These are phyloP conservation scores for Tyto alba DNA, from an alignment of 2,113 vertebrate species.

Conservation along the genomic window DNA sequence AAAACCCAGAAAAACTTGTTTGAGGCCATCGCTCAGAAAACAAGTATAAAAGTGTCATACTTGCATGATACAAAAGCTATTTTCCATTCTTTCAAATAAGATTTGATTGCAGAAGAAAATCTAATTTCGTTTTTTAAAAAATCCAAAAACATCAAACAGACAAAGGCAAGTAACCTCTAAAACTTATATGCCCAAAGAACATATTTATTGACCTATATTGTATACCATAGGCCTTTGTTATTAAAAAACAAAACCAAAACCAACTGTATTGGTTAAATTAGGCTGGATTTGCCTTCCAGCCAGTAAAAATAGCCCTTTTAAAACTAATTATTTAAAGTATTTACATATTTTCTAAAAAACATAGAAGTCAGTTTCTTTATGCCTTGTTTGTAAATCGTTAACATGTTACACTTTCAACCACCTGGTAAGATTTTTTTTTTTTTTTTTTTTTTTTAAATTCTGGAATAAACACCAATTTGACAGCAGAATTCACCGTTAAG, in stretches of 20 bases:
- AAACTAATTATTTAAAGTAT: constrained; percentile 23
- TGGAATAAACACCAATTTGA: background rate
- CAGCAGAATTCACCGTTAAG: background rate
- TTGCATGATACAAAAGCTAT: constrained; percentile 30
- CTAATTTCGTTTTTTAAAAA: background rate
- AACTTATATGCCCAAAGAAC: constrained; percentile 66
- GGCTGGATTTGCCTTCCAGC: constrained; percentile 30
- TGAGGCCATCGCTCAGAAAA: constrained; percentile 37
- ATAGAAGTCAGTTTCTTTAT: background rate
- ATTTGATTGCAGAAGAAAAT: background rate
- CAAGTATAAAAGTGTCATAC: constrained; percentile 6
- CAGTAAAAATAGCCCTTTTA: constrained; percentile 53
- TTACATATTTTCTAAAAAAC: constrained; percentile 24
- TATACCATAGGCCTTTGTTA: constrained; percentile 40
- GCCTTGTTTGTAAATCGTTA: background rate
- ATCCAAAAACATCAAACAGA: constrained; percentile 12
- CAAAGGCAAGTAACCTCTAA: constrained; percentile 44
- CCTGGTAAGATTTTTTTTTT: background rate
- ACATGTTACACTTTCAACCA: background rate
- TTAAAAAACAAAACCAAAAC: background rate
- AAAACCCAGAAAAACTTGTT: constrained; percentile 26
- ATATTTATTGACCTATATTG: constrained; percentile 55
- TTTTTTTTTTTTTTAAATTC: background rate
- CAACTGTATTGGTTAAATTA: constrained; percentile 7
- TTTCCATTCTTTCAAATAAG: background rate